phyloP scores from a whole-genome alignment of 2,888 invertebrate species.

The Adelphocoris suturalis region DNA sequence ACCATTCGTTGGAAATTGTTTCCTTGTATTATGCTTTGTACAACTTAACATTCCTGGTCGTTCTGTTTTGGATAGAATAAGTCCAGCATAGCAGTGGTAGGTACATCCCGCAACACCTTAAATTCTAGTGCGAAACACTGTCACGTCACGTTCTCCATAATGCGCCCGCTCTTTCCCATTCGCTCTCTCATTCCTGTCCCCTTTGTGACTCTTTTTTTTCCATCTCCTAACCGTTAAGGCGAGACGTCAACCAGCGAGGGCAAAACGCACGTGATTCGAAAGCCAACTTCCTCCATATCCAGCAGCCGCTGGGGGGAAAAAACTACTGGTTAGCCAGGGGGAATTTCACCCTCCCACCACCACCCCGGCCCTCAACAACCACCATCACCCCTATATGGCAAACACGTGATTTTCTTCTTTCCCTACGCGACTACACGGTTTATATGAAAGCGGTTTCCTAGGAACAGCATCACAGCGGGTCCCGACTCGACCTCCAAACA shows the following conservation, averaged over 20 bases:
- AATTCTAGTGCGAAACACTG: neutral
- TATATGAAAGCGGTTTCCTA: neutral
- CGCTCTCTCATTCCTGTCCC: neutral
- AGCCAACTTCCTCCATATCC: neutral
- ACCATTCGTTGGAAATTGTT: too few species aligned
- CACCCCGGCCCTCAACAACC: too few species aligned
- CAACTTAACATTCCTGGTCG: too few species aligned
- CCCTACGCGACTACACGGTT: neutral
- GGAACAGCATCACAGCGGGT: neutral
- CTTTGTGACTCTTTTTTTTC: conserved; percentile 9
- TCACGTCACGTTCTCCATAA: neutral
- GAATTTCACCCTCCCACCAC: neutral
- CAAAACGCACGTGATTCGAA: conserved; percentile 21
- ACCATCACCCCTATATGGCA: conserved; percentile 11
- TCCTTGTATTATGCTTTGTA: too few species aligned
- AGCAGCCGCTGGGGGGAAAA: neutral
- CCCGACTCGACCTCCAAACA: too few species aligned
- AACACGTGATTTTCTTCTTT: conserved; percentile 16
- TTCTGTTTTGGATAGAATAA: too few species aligned
- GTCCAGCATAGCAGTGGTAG: too few species aligned
- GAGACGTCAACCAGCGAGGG: neutral
- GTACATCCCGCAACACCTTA: neutral
- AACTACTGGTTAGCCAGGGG: conserved; percentile 3
- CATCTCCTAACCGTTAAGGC: neutral
- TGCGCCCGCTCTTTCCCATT: neutral